Evolutionary conservation across 2,113 vertebrate genomes (phyloP).

Genomic region (Onychorhynchus coronatus): DNA sequence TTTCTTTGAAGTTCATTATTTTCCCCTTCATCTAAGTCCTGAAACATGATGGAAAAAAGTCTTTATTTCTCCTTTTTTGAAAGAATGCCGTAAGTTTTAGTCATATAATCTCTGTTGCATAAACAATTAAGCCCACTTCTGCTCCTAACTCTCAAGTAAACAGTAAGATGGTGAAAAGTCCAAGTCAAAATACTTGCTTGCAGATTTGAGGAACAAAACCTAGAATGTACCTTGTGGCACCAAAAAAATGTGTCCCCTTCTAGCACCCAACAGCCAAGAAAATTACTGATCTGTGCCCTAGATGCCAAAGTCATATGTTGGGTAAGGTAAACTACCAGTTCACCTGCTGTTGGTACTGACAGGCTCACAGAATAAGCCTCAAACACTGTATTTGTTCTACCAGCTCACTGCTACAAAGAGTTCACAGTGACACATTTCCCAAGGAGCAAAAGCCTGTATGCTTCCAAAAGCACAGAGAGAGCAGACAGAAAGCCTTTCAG

Average conservation of each 20-base stretch:
- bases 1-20: background rate
- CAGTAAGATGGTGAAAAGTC: background rate
- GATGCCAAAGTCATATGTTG: background rate
- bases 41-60: background rate
- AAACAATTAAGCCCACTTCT: background rate
- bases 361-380: background rate
- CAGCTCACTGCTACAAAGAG: background rate
- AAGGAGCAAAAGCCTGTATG: background rate
- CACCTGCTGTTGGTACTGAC: background rate
- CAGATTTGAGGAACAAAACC: background rate
- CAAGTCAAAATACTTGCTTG: background rate
- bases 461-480: background rate
- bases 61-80: background rate
- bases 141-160: background rate
- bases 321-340: background rate
- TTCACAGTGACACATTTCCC: background rate
- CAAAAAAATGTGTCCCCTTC: background rate
- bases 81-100: background rate
- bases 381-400: background rate
- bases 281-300: background rate
- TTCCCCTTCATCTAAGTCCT: background rate
- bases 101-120: background rate
- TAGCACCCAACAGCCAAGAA: background rate
- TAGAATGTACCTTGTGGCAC: background rate
- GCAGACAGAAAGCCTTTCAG: background rate